Conservation (phyloP, 1,140 invertebrate genomes). For the Whitmania pigra region DNA sequence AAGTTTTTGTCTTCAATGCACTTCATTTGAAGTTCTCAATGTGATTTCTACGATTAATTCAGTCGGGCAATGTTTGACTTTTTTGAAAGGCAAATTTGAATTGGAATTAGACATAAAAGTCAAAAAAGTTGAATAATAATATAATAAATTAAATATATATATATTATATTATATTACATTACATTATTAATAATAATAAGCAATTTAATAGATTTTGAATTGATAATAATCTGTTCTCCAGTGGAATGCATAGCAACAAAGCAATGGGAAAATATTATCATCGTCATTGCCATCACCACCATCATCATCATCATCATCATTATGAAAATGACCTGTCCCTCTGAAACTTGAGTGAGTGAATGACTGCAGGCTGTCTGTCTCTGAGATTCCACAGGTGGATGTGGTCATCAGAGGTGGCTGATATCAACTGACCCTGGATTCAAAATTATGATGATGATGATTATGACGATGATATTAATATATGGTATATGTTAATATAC, state of each 20-base stretch:
- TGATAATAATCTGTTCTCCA: background rate
- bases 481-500: too few relatives aligned
- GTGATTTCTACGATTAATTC: too few relatives aligned
- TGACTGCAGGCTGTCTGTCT: constrained; percentile 72
- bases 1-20: too few relatives aligned
- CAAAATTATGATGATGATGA: constrained; percentile 4
- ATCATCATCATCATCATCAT: constrained; percentile 1
- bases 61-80: background rate
- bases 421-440: constrained; percentile 62
- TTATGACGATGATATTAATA: background rate
- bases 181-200: too few relatives aligned
- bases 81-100: background rate
- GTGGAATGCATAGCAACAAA: background rate
- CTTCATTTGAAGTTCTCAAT: too few relatives aligned
- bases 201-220: background rate
- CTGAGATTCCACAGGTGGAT: constrained; percentile 88
- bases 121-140: too few relatives aligned
- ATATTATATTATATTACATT: too few relatives aligned
- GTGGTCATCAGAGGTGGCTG: constrained; percentile 76
- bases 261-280: constrained; percentile 25
- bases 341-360: constrained; percentile 83
- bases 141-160: too few relatives aligned
- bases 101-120: too few relatives aligned
- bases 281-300: background rate
- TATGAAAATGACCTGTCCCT: constrained; percentile 59